Evolutionary conservation across 2,113 vertebrate species (phyloP).

Genomic region (Mungos mungo): DNA sequence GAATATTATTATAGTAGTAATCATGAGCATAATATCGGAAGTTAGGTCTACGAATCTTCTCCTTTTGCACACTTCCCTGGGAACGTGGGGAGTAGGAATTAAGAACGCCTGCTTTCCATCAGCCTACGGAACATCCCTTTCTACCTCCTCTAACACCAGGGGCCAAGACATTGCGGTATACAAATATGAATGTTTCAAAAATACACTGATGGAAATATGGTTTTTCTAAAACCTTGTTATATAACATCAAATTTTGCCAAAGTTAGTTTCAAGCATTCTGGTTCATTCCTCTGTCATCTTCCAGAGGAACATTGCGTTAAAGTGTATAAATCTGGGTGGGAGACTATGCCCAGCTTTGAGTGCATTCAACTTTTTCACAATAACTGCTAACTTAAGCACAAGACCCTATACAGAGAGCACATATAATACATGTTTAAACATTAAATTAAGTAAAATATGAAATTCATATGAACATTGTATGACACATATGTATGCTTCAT

Average conservation of each 20-base stretch:
- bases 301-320: background rate
- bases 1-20: background rate
- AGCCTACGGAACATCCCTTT: background rate
- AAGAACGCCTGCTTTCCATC: background rate
- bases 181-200: background rate
- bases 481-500: background rate
- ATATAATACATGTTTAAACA: background rate
- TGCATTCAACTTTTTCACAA: background rate
- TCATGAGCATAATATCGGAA: background rate
- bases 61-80: background rate
- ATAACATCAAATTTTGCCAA: background rate
- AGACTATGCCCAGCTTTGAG: background rate
- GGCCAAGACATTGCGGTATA: background rate
- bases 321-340: background rate
- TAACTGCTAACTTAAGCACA: background rate
- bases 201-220: background rate
- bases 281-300: background rate
- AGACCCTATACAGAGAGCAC: background rate
- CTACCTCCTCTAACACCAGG: background rate
- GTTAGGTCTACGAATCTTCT: background rate
- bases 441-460: background rate
- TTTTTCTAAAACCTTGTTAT: background rate
- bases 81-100: background rate
- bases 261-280: constrained; percentile 13
- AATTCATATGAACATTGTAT: background rate